Conservation (phyloP, 2,797 vertebrate genomes). For the Limosa lapponica region DNA sequence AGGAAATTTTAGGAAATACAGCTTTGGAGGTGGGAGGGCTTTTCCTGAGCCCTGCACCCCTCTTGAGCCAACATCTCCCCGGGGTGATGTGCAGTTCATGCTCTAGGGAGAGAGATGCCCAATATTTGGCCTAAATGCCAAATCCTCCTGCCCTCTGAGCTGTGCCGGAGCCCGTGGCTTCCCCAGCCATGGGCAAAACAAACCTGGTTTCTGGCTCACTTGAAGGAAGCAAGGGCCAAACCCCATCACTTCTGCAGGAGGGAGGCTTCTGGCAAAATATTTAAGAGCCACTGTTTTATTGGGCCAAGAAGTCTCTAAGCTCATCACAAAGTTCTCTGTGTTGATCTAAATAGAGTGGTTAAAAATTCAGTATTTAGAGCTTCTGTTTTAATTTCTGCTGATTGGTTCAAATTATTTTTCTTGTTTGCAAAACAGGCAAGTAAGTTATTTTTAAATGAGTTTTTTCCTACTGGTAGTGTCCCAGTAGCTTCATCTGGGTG, state of each 20-base stretch:
- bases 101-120: not conserved
- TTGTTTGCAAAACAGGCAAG: not conserved
- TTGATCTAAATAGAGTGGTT: not conserved
- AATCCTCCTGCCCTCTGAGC: not conserved
- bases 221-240: not conserved
- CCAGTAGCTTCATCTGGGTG: not conserved
- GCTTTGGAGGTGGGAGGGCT: not conserved
- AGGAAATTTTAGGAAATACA: no score
- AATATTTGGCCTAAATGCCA: accelerated
- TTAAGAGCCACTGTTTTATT: not conserved
- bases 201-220: not conserved
- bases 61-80: not conserved
- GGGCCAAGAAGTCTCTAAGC: not conserved
- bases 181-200: not conserved
- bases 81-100: accelerated
- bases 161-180: accelerated
- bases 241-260: not conserved
- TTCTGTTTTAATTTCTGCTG: not conserved
- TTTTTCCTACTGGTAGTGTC: not conserved
- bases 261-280: not conserved
- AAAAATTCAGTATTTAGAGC: not conserved
- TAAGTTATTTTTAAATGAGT: not conserved
- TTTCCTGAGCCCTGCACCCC: not conserved
- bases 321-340: not conserved
- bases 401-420: not conserved